A percentile compares a stretch with the other conserved stretches of the same genome.
Conservation (phyloP, 2,113 vertebrate species). For the Opisthocomus hoazin region DNA sequence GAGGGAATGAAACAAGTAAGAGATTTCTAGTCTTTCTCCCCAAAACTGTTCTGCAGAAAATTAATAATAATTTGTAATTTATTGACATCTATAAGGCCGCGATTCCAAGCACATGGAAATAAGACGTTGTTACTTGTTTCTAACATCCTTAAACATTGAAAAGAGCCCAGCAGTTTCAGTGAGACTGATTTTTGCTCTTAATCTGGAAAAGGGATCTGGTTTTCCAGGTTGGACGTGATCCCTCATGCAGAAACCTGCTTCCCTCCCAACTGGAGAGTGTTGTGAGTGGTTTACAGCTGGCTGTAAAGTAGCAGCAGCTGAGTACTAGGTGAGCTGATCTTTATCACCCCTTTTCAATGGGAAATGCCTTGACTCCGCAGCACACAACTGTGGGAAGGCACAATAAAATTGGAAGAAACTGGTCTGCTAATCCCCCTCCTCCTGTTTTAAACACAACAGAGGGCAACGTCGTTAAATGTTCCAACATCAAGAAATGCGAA, state of each 20-base stretch:
- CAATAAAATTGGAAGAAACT: background rate
- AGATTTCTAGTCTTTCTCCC: background rate
- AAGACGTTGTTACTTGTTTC: background rate
- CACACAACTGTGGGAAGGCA: constrained; percentile 18
- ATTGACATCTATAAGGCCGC: background rate
- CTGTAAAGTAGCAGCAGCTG: constrained; percentile 4
- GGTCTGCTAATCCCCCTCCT: background rate
- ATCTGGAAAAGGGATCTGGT: background rate
- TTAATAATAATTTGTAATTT: background rate
- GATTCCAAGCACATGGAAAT: fast-evolving
- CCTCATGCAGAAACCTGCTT: background rate
- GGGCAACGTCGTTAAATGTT: background rate
- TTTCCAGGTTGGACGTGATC: background rate
- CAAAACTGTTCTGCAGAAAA: background rate
- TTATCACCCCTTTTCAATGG: background rate
- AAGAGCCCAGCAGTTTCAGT: background rate
- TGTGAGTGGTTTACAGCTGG: background rate
- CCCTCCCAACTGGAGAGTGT: background rate
- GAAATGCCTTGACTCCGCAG: background rate
- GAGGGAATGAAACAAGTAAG: constrained; percentile 33
- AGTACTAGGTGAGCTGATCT: background rate
- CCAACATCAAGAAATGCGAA: background rate
- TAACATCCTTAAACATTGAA: background rate
- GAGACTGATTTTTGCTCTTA: background rate
- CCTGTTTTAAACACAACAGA: constrained; percentile 10